phyloP scores from a whole-genome alignment of 2,113 vertebrate species.

The Aramus guarauna region DNA sequence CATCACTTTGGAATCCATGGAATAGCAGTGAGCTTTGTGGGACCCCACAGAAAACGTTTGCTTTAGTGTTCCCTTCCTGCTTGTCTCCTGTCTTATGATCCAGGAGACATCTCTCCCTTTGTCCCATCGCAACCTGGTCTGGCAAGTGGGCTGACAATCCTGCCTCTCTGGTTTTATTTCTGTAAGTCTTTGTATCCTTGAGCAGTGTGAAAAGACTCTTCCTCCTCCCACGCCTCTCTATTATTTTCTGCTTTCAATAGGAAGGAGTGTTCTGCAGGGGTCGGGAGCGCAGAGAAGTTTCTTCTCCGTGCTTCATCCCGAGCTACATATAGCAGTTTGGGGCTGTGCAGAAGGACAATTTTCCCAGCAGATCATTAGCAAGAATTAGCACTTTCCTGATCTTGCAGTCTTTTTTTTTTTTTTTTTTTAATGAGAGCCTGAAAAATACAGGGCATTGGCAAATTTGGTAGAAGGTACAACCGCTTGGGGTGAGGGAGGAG shows the following conservation, averaged over 20 bases:
- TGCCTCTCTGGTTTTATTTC: neutral
- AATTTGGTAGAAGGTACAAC: neutral
- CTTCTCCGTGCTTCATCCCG: neutral
- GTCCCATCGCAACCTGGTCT: neutral
- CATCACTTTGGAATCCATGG: neutral
- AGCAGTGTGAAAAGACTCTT: neutral
- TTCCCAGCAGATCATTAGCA: neutral
- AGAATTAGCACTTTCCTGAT: neutral
- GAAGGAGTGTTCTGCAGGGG: conserved; percentile 1
- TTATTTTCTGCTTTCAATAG: conserved; percentile 10
- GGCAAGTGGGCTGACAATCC: neutral
- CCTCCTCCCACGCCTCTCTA: conserved; percentile 28
- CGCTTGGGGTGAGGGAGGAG: neutral
- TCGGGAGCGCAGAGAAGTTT: neutral
- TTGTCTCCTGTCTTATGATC: neutral
- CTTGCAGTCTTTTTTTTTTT: neutral
- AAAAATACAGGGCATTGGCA: neutral
- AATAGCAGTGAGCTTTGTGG: neutral
- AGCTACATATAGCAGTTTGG: neutral
- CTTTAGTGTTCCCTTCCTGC: neutral
- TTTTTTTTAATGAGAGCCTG: neutral
- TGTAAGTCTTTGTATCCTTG: neutral
- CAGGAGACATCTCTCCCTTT: neutral
- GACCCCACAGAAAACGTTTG: neutral
- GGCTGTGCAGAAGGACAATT: neutral